Percentiles rank a stretch among this genome's conserved stretches.
phyloP scores from a whole-genome alignment of 2,113 vertebrate genomes.

The Motacilla alba region DNA sequence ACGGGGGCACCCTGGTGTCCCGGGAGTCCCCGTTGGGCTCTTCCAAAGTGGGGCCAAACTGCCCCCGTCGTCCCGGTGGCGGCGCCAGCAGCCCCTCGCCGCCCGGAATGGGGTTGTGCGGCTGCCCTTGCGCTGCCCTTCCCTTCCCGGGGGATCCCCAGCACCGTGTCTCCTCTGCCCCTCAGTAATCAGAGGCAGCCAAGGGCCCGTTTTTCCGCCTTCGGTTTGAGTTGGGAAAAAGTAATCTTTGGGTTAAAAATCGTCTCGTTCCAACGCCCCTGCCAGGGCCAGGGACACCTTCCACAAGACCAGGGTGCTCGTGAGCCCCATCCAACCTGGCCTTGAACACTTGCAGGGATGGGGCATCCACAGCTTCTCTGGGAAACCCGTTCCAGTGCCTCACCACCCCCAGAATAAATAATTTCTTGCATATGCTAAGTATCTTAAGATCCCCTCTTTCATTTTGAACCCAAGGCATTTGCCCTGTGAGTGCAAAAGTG shows the following conservation, averaged over 20 bases:
- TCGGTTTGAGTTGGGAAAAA: not conserved
- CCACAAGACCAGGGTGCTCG: not conserved
- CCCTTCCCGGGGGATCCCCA: not conserved
- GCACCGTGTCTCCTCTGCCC: accelerated
- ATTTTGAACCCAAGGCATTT: not conserved
- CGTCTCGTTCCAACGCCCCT: accelerated
- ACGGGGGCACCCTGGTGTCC: too few relatives aligned
- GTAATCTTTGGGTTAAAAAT: not conserved
- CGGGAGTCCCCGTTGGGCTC: accelerated
- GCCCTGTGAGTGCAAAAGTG: not conserved
- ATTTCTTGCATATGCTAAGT: not conserved
- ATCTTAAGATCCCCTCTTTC: not conserved
- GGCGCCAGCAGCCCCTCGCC: not conserved
- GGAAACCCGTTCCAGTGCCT: not conserved
- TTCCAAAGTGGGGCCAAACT: accelerated
- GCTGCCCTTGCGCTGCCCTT: not conserved
- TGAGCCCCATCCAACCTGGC: not conserved
- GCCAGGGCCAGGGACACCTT: accelerated
- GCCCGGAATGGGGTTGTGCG: not conserved
- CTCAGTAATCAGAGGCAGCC: not conserved
- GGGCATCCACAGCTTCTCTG: too few relatives aligned
- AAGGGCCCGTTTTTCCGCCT: accelerated
- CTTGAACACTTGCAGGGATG: not conserved
- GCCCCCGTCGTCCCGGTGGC: not conserved
- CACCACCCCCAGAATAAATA: not conserved